Percentiles rank a stretch among this genome's conserved stretches.
These are phyloP conservation scores for Nothobranchius furzeri DNA, from an alignment of 2,113 vertebrate genomes.

Conservation along the genomic window DNA sequence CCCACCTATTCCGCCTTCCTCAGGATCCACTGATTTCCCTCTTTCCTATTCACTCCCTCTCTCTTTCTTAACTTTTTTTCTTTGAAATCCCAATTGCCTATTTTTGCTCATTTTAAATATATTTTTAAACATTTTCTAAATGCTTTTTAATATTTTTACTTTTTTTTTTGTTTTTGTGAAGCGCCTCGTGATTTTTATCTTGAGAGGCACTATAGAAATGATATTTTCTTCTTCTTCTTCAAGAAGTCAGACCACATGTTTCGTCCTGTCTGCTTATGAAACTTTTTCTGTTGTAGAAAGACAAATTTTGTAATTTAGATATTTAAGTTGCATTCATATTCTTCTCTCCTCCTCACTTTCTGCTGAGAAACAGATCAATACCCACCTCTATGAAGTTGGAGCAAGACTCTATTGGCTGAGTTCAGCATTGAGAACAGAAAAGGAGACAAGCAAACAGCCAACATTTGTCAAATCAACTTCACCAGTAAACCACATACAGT, in stretches of 20 bases:
- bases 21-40: too few relatives aligned
- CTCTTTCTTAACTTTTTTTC: too few relatives aligned
- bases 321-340: background rate
- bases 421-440: background rate
- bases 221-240: too few relatives aligned
- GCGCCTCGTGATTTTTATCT: too few relatives aligned
- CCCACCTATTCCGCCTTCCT: too few relatives aligned
- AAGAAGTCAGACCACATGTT: background rate
- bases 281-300: slow-evolving; percentile 1
- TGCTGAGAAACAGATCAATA: background rate
- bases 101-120: too few relatives aligned
- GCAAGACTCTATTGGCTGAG: background rate
- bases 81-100: too few relatives aligned
- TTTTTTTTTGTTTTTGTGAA: too few relatives aligned
- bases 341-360: slow-evolving; percentile 4
- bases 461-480: background rate
- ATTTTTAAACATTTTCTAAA: too few relatives aligned
- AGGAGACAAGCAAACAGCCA: background rate
- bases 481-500: background rate
- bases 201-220: too few relatives aligned
- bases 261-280: background rate
- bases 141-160: too few relatives aligned
- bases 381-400: background rate
- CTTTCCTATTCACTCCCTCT: too few relatives aligned
- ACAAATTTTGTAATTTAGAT: background rate